These are phyloP conservation scores for Drosophila persimilis DNA, from an alignment of 1,140 invertebrate genomes.

Conservation along the genomic window DNA sequence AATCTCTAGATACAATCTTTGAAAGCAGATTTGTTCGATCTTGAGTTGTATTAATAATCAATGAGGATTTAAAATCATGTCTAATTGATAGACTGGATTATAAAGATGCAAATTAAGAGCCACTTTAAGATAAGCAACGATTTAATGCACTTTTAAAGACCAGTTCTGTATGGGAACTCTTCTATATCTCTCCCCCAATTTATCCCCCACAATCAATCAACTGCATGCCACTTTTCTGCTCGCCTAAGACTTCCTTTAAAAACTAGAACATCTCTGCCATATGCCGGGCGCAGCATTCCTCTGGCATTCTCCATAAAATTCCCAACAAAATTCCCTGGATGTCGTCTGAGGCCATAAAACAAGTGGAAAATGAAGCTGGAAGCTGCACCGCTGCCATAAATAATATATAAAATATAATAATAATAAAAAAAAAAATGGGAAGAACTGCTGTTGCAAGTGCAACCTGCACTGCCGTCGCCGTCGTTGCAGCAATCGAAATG, in stretches of 20 bases:
- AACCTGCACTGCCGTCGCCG: constrained; percentile 25
- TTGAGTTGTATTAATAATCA: too few relatives aligned
- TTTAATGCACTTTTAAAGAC: background rate
- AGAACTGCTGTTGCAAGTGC: constrained; percentile 26
- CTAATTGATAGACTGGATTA: constrained; percentile 1
- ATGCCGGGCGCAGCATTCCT: constrained; percentile 4
- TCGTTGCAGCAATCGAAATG: constrained; percentile 63
- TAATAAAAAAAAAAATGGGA: background rate
- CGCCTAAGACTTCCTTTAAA: background rate
- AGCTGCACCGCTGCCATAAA: constrained; percentile 30
- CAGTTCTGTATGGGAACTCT: too few relatives aligned
- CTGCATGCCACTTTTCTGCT: background rate
- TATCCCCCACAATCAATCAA: too few relatives aligned
- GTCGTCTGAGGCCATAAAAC: constrained; percentile 27
- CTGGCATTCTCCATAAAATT: constrained; percentile 5
- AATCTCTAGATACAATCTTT: too few relatives aligned
- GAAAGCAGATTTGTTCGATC: too few relatives aligned
- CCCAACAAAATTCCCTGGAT: constrained; percentile 16
- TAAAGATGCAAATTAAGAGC: background rate
- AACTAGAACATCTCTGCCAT: constrained; percentile 2
- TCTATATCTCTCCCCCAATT: too few relatives aligned
- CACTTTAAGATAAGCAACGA: background rate
- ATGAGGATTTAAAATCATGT: too few relatives aligned
- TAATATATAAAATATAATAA: constrained; percentile 30
- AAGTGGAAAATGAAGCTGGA: constrained; percentile 15